These are phyloP conservation scores for Tuberolachnus salignus DNA, from an alignment of 2,888 invertebrate genomes.

Conservation along the genomic window DNA sequence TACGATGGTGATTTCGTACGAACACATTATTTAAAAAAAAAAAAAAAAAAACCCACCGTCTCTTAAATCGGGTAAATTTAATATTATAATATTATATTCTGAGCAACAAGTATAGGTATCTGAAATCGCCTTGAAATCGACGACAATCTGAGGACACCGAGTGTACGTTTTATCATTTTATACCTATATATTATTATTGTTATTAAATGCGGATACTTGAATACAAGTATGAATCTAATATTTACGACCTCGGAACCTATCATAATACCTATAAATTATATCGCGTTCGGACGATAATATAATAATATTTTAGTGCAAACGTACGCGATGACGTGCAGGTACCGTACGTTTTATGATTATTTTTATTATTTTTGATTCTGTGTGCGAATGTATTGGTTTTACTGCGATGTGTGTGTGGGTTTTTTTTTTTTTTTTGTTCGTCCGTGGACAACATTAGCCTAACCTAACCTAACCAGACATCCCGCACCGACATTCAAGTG, in stretches of 20 bases:
- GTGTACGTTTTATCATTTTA: conserved; percentile 2
- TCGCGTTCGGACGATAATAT: neutral
- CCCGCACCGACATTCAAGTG: too few relatives aligned
- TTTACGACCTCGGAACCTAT: conserved; percentile 29
- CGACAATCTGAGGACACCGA: conserved; percentile 36
- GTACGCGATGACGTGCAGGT: neutral
- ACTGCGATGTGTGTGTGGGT: too few relatives aligned
- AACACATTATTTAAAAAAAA: too few relatives aligned
- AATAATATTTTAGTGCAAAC: neutral
- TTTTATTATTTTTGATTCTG: conserved; percentile 4
- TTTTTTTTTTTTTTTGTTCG: too few relatives aligned
- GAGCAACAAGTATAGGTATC: neutral
- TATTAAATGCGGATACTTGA: conserved; percentile 8
- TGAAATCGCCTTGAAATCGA: conserved; percentile 25
- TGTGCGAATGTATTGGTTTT: too few relatives aligned
- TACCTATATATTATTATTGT: neutral
- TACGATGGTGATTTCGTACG: too few relatives aligned
- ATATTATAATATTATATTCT: neutral
- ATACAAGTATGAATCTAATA: neutral
- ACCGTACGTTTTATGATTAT: neutral
- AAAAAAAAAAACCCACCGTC: too few relatives aligned
- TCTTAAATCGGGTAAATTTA: too few relatives aligned
- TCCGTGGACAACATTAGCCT: too few relatives aligned
- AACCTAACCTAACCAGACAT: too few relatives aligned
- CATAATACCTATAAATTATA: neutral